Evolutionary conservation across 2,113 vertebrate genomes (phyloP), one percentile per base, ranked within the genome.

Genomic region (Oryzias melastigma): DNA sequence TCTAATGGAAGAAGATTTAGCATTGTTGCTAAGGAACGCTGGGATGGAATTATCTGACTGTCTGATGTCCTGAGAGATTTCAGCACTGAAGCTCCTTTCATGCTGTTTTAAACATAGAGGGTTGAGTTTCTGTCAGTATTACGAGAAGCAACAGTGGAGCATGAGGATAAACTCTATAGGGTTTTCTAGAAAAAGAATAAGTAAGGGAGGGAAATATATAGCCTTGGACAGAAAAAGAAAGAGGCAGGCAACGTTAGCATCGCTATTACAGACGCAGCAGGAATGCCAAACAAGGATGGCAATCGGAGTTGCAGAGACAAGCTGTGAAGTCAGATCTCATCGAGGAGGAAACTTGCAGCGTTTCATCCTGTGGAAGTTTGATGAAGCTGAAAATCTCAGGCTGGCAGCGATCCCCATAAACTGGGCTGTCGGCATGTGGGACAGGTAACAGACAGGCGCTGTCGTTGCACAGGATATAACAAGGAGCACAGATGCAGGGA

Each of bases 261-360:
- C 47, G 14, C 22, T 20, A 19, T 16, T 19, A 47, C 25, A 40
- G 4, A 48, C 14, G 29, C 25, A 19, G 16, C 16, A 15, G 48
- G 22, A 43, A 44, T 25, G 59, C 20, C 48, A 52, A 62, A 42
- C 14, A 7, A 25, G 50, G 59, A 43, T 22, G 17, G 25, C 48
- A 44, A 35, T 17, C 13, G 2, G 35, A 45, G n/a, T 41, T 17
- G 20, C 58, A 48, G 5, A 49, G 45, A 22, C 14, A 16, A 49
- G 29, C 8, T 12, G 29, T 47, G 46, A 18, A 8, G 17, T 24
- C 42, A 12, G 25, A 24, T 20, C 27, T 53, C 16, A 49, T 18
- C 24, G 18, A 60, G 47, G 18, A 46, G 24, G 17, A 7, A 29
- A 46, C 41, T 27, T 14, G 29, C 8, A 16, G 27, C n/a, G 19